A percentile compares a stretch with the other conserved stretches of the same genome.
These are phyloP conservation scores for Lophius americanus DNA, from an alignment of 2,797 vertebrate genomes.

Conservation along the genomic window DNA sequence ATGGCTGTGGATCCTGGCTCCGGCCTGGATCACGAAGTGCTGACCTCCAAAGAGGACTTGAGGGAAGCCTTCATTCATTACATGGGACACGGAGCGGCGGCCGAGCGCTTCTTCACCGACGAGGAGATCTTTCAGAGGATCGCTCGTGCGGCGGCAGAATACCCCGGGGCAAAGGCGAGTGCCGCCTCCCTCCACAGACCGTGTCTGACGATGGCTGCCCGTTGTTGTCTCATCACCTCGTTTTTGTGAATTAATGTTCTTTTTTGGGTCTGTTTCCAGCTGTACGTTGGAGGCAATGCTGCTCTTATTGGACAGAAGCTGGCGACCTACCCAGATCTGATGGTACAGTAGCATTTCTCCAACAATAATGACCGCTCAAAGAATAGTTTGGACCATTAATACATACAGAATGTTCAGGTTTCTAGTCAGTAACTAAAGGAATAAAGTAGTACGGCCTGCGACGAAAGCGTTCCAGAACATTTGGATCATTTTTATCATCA, in stretches of 20 bases:
- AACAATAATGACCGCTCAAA: neutral
- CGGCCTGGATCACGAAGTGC: conserved; percentile 85
- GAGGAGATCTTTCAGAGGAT: conserved; percentile 85
- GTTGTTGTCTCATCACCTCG: neutral
- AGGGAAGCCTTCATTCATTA: conserved; percentile 90
- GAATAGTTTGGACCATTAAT: neutral
- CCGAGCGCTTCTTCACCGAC: conserved; percentile 94
- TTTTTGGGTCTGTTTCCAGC: conserved; percentile 76
- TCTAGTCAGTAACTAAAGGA: too few species aligned
- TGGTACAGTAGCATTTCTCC: conserved; percentile 74
- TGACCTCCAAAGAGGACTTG: conserved; percentile 87
- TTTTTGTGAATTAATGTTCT: neutral
- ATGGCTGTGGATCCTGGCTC: conserved; percentile 85
- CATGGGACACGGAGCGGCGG: conserved; percentile 92
- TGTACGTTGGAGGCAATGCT: conserved; percentile 98
- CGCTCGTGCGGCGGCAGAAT: conserved; percentile 85
- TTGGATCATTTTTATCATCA: too few species aligned
- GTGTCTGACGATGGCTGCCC: neutral
- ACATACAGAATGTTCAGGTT: neutral
- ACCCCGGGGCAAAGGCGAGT: conserved; percentile 90
- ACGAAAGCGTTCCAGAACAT: too few species aligned
- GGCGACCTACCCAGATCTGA: conserved; percentile 86
- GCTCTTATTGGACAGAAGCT: conserved; percentile 97
- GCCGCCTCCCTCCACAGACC: neutral
- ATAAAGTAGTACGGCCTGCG: too few species aligned